These are phyloP conservation scores for Bujurquina vittata DNA, from an alignment of 2,113 vertebrate genomes.

Conservation along the genomic window DNA sequence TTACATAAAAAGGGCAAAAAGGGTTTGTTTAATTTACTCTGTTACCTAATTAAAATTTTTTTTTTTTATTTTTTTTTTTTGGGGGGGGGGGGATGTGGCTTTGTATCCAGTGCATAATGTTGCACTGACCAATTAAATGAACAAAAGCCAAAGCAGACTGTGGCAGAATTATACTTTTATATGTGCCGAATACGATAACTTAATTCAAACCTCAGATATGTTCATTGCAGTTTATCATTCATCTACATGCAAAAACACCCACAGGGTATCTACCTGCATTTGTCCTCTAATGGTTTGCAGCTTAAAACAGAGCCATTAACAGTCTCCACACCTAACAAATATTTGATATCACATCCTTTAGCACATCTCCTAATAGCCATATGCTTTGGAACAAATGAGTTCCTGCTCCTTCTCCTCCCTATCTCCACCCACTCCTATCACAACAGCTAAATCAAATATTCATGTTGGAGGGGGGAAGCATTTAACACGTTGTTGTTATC, in stretches of 20 bases:
- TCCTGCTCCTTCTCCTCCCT: conserved; percentile 24
- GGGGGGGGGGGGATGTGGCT: too few species aligned
- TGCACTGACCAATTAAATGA: not conserved
- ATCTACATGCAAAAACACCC: conserved; percentile 19
- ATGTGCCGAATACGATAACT: not conserved
- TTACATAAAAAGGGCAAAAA: too few species aligned
- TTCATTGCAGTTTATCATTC: not conserved
- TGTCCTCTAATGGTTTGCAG: not conserved
- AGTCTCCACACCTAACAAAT: conserved; percentile 45
- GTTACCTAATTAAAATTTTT: too few species aligned
- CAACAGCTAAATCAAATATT: conserved; percentile 57
- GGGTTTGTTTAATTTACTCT: too few species aligned
- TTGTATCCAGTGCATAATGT: not conserved
- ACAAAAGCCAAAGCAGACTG: not conserved
- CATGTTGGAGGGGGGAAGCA: conserved; percentile 44
- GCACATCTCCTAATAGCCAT: conserved; percentile 59
- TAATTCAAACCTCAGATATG: not conserved
- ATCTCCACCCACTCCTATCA: conserved; percentile 42
- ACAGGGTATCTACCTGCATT: conserved; percentile 14
- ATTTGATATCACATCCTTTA: conserved; percentile 58
- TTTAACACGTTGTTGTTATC: conserved; percentile 58
- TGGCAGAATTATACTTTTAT: conserved; percentile 1
- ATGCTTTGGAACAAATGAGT: conserved; percentile 58
- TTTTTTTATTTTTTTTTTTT: too few species aligned
- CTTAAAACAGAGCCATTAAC: conserved; percentile 43